Evolutionary conservation across 2,113 vertebrate genomes (phyloP), one percentile per base, ranked within the genome.

Genomic region (Indicator maculatus): DNA sequence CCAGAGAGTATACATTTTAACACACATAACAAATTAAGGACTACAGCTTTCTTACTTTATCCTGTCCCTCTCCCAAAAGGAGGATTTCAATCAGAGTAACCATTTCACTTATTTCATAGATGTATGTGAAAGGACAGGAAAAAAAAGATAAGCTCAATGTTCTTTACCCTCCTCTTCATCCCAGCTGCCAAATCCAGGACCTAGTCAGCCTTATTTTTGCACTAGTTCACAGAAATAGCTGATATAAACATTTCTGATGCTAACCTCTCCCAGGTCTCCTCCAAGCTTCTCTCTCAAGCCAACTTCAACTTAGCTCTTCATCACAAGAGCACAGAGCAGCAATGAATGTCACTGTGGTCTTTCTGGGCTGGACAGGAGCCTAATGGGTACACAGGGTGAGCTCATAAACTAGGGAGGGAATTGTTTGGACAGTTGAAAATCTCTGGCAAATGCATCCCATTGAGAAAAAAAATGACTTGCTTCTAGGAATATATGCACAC

Each of bases 381-480:
- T 95, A 91, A 95, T 91, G 76, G 89, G 95, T 81, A 86, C 83
- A 83, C 0, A 41, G 39, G 4, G 12, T 83, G 96, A 95, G 91
- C 45, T 90, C 91, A 91, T 45, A 61, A 92, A 50, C 26, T 50
- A 65, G 77, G 77, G 77, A 93, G 38, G 79, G 36, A 53, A n/a
- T 38, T 95, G 85, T 93, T 95, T 95, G 89, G 91, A 93, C 93
- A 93, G 69, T 86, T 58, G 65, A 90, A 95, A 91, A 88, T 90
- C 85, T 84, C 91, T 96, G 85, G 85, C 88, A 94, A 93, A 78
- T 75, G 75, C 16, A 75, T 45, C 27, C 67, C 65, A 75, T 19
- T 9, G 24, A 71, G 72, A 85, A 94, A 94, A 91, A 75, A 95
- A 83, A 95, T 90, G 36, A 65, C 47, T 77, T 80, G 27, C 58